Conservation (phyloP, 2,888 invertebrate genomes). For the Tenthredo livida region DNA sequence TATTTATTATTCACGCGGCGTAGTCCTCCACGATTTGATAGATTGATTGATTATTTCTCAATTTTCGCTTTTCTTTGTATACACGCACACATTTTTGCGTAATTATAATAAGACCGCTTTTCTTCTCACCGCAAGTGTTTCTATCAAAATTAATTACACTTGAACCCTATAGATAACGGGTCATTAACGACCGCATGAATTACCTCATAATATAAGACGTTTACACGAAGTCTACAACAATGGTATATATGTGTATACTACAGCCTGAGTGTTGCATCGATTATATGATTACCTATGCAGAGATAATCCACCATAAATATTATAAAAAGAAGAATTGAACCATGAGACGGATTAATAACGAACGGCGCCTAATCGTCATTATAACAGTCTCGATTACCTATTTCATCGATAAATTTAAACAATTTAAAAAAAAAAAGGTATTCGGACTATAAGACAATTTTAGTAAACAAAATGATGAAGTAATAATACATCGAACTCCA, state of each 20-base stretch:
- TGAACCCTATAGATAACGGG: not conserved
- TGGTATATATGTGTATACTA: not conserved
- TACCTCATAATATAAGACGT: not conserved
- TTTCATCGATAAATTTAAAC: too few species aligned
- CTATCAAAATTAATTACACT: not conserved
- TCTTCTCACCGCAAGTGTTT: not conserved
- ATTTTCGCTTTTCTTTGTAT: not conserved
- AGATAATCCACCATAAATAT: not conserved
- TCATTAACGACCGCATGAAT: not conserved
- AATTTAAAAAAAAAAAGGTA: too few species aligned
- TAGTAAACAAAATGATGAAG: not conserved
- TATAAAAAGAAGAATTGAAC: not conserved
- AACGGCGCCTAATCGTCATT: not conserved
- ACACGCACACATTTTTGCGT: not conserved
- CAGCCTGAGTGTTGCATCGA: too few species aligned
- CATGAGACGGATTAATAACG: not conserved
- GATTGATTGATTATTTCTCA: not conserved
- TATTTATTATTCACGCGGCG: not conserved
- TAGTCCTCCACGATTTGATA: not conserved
- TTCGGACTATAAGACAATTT: too few species aligned
- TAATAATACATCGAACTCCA: not conserved
- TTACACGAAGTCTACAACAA: not conserved
- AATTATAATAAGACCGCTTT: not conserved
- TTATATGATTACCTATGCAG: not conserved
- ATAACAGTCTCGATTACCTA: too few species aligned